Percentiles rank a stretch among this genome's conserved stretches.
These are phyloP conservation scores for Minunthozetes semirufus DNA, from an alignment of 2,888 invertebrate species.

Conservation along the genomic window DNA sequence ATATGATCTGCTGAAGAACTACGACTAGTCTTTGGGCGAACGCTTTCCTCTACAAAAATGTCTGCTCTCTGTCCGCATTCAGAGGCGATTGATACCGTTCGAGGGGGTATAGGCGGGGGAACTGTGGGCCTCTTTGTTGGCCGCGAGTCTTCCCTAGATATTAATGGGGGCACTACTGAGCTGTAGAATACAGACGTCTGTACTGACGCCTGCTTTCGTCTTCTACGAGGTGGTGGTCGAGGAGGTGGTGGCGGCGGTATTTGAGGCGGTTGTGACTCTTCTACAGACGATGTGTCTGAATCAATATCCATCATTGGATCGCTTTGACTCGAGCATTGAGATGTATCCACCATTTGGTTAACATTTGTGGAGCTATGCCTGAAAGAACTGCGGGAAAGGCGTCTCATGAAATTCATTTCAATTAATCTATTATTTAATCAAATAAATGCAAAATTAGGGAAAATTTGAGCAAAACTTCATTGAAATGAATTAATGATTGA, in stretches of 20 bases:
- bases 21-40: not conserved
- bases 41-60: not conserved
- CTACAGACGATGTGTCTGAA: not conserved
- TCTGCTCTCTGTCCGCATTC: not conserved
- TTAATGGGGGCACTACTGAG: not conserved
- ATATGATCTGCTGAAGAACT: not conserved
- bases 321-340: not conserved
- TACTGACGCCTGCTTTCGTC: too few relatives aligned
- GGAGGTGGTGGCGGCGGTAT: not conserved
- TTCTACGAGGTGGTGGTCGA: not conserved
- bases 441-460: too few relatives aligned
- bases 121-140: not conserved
- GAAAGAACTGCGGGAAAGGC: not conserved
- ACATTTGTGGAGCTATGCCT: not conserved
- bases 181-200: slow-evolving; percentile 2
- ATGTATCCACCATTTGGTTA: not conserved
- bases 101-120: slow-evolving; percentile 11
- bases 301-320: not conserved
- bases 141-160: not conserved
- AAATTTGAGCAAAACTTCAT: too few relatives aligned
- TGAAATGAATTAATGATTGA: too few relatives aligned
- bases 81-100: not conserved
- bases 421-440: too few relatives aligned
- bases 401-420: not conserved
- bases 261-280: not conserved